phyloP scores from a whole-genome alignment of 1,140 invertebrate genomes.

The Zaprionus nigranus region DNA sequence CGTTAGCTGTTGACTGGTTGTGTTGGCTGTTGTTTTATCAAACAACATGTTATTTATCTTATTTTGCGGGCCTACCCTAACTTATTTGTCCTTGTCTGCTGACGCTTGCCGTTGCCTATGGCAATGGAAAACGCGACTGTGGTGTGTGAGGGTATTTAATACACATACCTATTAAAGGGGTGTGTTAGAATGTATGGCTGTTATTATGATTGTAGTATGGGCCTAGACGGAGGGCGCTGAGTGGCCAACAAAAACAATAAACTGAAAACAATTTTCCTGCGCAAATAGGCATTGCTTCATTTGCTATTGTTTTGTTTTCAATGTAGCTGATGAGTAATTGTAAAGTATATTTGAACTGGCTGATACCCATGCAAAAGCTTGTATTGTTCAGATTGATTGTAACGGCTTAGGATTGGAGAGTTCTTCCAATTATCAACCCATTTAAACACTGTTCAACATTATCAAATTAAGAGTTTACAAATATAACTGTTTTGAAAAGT shows the following conservation, averaged over 20 bases:
- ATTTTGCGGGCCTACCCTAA: slow-evolving; percentile 53
- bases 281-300: slow-evolving; percentile 40
- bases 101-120: slow-evolving; percentile 22
- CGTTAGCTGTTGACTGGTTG: slow-evolving; percentile 9
- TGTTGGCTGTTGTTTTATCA: slow-evolving; percentile 29
- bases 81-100: slow-evolving; percentile 54
- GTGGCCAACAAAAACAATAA: slow-evolving; percentile 42
- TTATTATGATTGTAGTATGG: neutral
- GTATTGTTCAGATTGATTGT: neutral
- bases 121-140: slow-evolving; percentile 27
- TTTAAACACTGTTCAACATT: too few relatives aligned
- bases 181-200: neutral
- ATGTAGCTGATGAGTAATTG: neutral
- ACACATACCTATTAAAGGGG: slow-evolving; percentile 3
- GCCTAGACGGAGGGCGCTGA: slow-evolving; percentile 15
- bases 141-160: slow-evolving; percentile 10
- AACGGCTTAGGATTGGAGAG: too few relatives aligned
- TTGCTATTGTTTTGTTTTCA: neutral
- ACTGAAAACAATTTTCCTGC: slow-evolving; percentile 57
- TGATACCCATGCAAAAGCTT: neutral
- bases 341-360: neutral
- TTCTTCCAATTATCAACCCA: too few relatives aligned
- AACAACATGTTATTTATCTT: slow-evolving; percentile 28
- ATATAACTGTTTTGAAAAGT: neutral
- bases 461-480: too few relatives aligned